phyloP scores from a whole-genome alignment of 2,113 vertebrate species.

The Hippocampus zosterae region DNA sequence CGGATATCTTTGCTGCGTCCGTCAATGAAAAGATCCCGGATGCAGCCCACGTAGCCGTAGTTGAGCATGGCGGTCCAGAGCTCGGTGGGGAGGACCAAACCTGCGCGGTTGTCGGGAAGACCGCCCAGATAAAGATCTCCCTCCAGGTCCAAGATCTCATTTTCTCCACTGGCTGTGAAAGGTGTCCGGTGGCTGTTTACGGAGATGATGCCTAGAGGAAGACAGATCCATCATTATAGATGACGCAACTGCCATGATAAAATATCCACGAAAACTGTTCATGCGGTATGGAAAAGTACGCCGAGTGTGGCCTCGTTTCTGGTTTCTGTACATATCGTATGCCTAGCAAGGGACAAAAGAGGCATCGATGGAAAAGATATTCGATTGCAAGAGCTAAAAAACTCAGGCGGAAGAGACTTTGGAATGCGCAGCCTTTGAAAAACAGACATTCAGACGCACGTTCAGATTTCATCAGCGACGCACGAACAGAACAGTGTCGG shows the following conservation, averaged over 20 bases:
- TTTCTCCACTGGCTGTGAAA: slow-evolving; percentile 93
- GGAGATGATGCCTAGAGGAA: slow-evolving; percentile 86
- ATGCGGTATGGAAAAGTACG: too few relatives aligned
- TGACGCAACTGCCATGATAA: not conserved
- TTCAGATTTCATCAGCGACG: too few relatives aligned
- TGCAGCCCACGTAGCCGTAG: slow-evolving; percentile 94
- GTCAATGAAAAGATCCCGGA: slow-evolving; percentile 93
- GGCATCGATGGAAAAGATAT: too few relatives aligned
- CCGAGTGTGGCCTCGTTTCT: too few relatives aligned
- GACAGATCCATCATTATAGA: slow-evolving; percentile 21
- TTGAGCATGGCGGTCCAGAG: slow-evolving; percentile 98
- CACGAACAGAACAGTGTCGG: too few relatives aligned
- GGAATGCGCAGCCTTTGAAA: too few relatives aligned
- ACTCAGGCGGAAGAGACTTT: too few relatives aligned
- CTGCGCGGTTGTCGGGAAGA: slow-evolving; percentile 84
- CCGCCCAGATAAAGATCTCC: slow-evolving; percentile 95
- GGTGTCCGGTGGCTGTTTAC: slow-evolving; percentile 93
- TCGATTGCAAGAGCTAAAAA: too few relatives aligned
- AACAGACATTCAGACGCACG: too few relatives aligned
- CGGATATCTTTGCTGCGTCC: slow-evolving; percentile 95
- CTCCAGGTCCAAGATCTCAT: slow-evolving; percentile 94
- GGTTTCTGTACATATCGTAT: too few relatives aligned
- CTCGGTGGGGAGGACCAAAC: slow-evolving; percentile 90
- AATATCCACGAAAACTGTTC: not conserved
- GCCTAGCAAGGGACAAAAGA: too few relatives aligned